Evolutionary conservation across 2,113 vertebrate species (phyloP).

Genomic region (Bagarius yarrelli): DNA sequence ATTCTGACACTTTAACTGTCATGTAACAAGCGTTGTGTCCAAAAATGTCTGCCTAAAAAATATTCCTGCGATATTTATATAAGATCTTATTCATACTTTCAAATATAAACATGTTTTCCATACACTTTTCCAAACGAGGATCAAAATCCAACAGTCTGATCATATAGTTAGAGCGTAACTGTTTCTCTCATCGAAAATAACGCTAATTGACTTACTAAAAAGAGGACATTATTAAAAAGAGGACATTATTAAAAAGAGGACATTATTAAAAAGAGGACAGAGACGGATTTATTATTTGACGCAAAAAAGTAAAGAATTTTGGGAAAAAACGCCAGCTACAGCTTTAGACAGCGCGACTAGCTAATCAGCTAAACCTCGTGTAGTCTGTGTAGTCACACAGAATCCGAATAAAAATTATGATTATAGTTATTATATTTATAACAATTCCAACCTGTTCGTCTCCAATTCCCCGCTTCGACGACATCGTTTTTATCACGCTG

Average conservation of each 20-base stretch:
- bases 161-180: background rate
- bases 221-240: too few relatives aligned
- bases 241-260: too few relatives aligned
- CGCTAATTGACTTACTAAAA: background rate
- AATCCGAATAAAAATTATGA: background rate
- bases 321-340: too few relatives aligned
- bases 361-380: background rate
- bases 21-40: background rate
- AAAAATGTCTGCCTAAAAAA: too few relatives aligned
- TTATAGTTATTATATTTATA: background rate
- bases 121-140: too few relatives aligned
- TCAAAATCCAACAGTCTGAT: too few relatives aligned
- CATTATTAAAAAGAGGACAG: background rate
- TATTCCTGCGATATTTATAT: background rate
- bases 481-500: conserved; percentile 62
- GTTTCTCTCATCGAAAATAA: background rate
- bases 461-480: conserved; percentile 63
- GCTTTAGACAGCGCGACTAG: background rate
- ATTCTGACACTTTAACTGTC: background rate
- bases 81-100: background rate
- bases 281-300: background rate
- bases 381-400: background rate
- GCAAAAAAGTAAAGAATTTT: background rate
- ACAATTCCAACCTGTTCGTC: conserved; percentile 60
- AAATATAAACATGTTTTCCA: background rate